Percentiles rank a stretch among this genome's conserved stretches.
Conservation (phyloP, 53 echinoderm and acorn worm species). For the Antedon mediterranea region DNA sequence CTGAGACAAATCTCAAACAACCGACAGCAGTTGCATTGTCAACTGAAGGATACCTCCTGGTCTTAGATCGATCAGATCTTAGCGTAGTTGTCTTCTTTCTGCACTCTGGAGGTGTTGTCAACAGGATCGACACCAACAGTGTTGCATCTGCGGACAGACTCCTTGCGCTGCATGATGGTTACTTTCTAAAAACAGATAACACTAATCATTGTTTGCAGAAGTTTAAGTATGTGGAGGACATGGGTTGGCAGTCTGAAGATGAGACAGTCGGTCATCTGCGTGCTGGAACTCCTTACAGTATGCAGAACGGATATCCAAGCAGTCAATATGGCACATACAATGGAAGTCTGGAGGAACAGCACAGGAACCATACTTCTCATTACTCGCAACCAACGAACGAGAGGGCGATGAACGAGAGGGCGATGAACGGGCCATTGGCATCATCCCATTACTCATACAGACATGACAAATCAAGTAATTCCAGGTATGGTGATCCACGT, state of each 20-base stretch:
- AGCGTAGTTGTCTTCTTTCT: slow-evolving; percentile 65
- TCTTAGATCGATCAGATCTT: slow-evolving; percentile 53
- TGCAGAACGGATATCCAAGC: background rate
- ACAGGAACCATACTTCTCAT: background rate
- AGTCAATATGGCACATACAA: background rate
- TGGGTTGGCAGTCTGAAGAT: background rate
- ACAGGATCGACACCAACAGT: background rate
- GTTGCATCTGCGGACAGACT: background rate
- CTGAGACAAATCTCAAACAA: slow-evolving; percentile 47
- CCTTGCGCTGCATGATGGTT: background rate
- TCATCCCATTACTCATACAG: background rate
- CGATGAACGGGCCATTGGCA: background rate
- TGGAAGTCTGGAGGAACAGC: background rate
- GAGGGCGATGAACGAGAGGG: no score
- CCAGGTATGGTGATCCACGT: background rate
- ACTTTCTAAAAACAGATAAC: background rate
- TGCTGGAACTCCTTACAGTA: background rate
- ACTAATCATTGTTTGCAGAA: background rate
- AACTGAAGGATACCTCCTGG: slow-evolving; percentile 62
- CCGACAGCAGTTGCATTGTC: slow-evolving; percentile 70
- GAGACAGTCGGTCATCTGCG: background rate
- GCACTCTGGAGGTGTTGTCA: slow-evolving; percentile 10
- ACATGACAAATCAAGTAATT: background rate
- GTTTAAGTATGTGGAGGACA: background rate
- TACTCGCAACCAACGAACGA: background rate